phyloP scores from a whole-genome alignment of 2,888 invertebrate genomes.

The Tachina lurida region DNA sequence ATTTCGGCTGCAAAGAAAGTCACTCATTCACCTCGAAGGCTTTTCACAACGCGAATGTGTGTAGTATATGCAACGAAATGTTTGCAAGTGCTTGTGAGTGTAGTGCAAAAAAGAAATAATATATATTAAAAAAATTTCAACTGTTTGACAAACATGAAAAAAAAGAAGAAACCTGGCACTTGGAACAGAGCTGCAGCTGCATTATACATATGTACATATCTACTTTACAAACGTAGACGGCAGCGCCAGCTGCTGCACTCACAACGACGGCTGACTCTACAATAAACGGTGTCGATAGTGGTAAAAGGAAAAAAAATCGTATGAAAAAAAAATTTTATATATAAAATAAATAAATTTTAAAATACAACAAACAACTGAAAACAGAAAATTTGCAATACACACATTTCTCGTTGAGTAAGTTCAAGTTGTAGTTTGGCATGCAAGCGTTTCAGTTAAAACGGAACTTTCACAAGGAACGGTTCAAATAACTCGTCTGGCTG shows the following conservation, averaged over 20 bases:
- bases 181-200: slow-evolving; percentile 58
- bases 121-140: background rate
- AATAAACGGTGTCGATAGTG: slow-evolving; percentile 62
- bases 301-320: slow-evolving; percentile 45
- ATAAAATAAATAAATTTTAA: slow-evolving; percentile 63
- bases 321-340: slow-evolving; percentile 32
- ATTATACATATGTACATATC: slow-evolving; percentile 43
- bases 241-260: slow-evolving; percentile 7
- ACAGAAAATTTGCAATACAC: slow-evolving; percentile 73
- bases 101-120: background rate
- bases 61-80: slow-evolving; percentile 51
- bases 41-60: slow-evolving; percentile 31
- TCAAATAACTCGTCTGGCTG: slow-evolving; percentile 72
- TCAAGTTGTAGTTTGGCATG: slow-evolving; percentile 76
- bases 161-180: slow-evolving; percentile 47
- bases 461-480: slow-evolving; percentile 82
- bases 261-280: slow-evolving; percentile 27
- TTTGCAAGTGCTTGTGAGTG: slow-evolving; percentile 46
- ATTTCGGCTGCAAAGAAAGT: slow-evolving; percentile 56
- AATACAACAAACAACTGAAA: slow-evolving; percentile 62
- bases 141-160: slow-evolving; percentile 58
- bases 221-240: slow-evolving; percentile 31
- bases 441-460: slow-evolving; percentile 81
- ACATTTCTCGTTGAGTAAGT: slow-evolving; percentile 82
- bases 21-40: slow-evolving; percentile 58